These are phyloP conservation scores for Alces alces DNA, from an alignment of 2,113 vertebrate genomes.

Conservation along the genomic window DNA sequence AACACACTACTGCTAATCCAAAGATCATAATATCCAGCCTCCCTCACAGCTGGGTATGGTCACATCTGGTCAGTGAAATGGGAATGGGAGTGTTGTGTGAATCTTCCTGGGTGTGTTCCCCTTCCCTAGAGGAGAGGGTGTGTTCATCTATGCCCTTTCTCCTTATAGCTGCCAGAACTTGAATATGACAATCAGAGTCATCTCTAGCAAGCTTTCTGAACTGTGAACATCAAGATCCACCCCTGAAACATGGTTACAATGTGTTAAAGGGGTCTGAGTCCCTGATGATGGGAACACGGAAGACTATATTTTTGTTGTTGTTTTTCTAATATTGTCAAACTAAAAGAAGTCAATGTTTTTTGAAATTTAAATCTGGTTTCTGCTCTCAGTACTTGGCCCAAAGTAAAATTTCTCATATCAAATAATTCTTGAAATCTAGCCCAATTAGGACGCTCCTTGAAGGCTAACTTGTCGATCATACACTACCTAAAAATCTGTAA, in stretches of 20 bases:
- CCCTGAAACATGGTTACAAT: not conserved
- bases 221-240: not conserved
- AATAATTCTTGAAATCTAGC: not conserved
- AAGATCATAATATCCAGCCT: not conserved
- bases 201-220: not conserved
- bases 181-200: not conserved
- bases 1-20: not conserved
- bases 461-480: not conserved
- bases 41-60: not conserved
- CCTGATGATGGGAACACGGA: not conserved
- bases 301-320: not conserved
- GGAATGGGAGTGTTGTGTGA: not conserved
- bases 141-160: not conserved
- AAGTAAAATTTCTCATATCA: not conserved
- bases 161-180: not conserved
- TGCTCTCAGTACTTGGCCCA: not conserved
- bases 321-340: not conserved
- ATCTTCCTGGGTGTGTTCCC: not conserved
- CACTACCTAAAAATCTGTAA: not conserved
- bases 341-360: not conserved
- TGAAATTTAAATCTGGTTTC: not conserved
- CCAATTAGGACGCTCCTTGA: not conserved
- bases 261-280: not conserved
- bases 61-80: not conserved
- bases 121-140: not conserved